phyloP scores from a whole-genome alignment of 2,888 invertebrate genomes.

The Drosophila nr. fundita region DNA sequence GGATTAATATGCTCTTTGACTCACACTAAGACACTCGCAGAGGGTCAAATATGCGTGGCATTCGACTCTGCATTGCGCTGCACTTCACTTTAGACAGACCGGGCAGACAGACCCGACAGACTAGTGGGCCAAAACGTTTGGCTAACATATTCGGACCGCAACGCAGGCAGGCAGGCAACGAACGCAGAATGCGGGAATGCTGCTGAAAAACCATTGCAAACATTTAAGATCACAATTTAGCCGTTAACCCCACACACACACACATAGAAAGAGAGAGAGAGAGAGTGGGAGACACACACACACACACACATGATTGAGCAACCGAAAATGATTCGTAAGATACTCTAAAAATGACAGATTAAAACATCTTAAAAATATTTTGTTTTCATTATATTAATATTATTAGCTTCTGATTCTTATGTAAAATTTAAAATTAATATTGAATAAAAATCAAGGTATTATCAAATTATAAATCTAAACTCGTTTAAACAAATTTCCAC shows the following conservation, averaged over 20 bases:
- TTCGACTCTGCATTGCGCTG: conserved; percentile 45
- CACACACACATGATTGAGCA: background rate
- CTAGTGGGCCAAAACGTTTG: conserved; percentile 16
- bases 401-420: background rate
- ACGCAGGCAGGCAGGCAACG: conserved; percentile 4
- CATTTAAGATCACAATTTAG: conserved; percentile 21
- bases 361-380: background rate
- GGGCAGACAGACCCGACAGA: background rate
- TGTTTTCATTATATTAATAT: too few species aligned
- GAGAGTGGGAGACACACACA: background rate
- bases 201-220: conserved; percentile 14
- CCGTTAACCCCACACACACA: background rate
- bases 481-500: background rate
- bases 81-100: conserved; percentile 33
- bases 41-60: conserved; percentile 42
- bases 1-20: conserved; percentile 23
- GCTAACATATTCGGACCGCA: conserved; percentile 27
- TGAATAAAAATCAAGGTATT: background rate
- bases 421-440: background rate
- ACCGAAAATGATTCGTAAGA: background rate
- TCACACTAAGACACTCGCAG: conserved; percentile 6
- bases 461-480: background rate
- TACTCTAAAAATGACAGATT: background rate
- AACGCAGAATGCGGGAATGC: conserved; percentile 17
- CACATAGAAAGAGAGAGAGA: too few species aligned